phyloP scores from a whole-genome alignment of 2,113 vertebrate species.

The sheep (Ovis aries) region DNA sequence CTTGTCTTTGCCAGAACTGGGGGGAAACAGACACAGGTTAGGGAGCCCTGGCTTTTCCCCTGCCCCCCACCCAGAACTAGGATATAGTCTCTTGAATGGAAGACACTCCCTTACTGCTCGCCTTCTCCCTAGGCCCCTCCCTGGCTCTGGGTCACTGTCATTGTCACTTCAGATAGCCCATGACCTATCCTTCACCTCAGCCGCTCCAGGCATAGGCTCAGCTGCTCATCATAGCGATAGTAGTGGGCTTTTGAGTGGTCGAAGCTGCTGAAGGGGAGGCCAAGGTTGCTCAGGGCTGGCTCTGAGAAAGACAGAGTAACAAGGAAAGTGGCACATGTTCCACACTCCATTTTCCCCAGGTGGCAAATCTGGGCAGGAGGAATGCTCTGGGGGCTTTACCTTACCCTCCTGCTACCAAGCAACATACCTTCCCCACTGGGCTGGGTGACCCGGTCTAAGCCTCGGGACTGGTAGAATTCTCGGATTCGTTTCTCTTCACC shows the following conservation, averaged over 20 bases:
- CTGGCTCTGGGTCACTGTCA: accelerated
- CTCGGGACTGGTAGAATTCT: conserved; percentile 96
- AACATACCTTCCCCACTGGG: conserved; percentile 87
- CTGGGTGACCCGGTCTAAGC: conserved; percentile 93
- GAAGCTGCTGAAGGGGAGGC: conserved; percentile 93
- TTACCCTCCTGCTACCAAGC: background rate
- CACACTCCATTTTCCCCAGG: background rate
- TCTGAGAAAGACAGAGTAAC: conserved; percentile 76
- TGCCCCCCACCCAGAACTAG: background rate
- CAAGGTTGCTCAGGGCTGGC: conserved; percentile 86
- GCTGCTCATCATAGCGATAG: conserved; percentile 96
- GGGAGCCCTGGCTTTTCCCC: background rate
- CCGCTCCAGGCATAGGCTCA: conserved; percentile 94
- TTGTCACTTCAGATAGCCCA: background rate
- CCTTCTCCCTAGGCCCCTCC: background rate
- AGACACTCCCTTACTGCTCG: background rate
- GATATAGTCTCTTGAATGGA: background rate
- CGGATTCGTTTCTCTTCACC: conserved; percentile 96
- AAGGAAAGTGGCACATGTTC: background rate
- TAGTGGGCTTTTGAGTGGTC: conserved; percentile 97
- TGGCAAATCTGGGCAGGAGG: background rate
- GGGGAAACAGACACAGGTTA: conserved; percentile 42
- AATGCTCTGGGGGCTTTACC: background rate
- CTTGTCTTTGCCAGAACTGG: conserved; percentile 94
- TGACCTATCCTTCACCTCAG: conserved; percentile 84